phyloP scores from a whole-genome alignment of 2,797 vertebrate species.

The Hoplostethus mediterraneus region DNA sequence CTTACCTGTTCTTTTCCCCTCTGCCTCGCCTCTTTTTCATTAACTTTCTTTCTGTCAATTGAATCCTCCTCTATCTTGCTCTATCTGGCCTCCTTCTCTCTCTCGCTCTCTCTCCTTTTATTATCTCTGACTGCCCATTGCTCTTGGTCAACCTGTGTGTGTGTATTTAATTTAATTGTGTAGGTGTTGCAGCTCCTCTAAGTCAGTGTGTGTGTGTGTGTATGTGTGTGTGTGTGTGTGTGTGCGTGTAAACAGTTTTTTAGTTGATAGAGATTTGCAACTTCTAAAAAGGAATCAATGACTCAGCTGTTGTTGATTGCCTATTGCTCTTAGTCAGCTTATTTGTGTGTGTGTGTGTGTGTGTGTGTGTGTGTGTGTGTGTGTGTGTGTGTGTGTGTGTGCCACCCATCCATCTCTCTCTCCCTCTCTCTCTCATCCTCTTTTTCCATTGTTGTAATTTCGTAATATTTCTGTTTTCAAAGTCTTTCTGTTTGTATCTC shows the following conservation, averaged over 20 bases:
- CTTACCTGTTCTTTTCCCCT: neutral
- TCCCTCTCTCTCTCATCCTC: neutral
- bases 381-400: neutral
- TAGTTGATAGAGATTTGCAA: conserved; percentile 11
- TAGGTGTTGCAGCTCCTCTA: too few relatives aligned
- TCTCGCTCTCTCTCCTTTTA: neutral
- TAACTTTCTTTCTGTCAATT: conserved; percentile 4
- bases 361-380: conserved; percentile 14
- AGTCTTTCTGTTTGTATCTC: neutral
- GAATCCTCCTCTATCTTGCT: conserved; percentile 1
- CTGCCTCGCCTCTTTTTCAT: conserved; percentile 8
- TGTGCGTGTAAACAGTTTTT: too few relatives aligned
- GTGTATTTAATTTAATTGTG: too few relatives aligned
- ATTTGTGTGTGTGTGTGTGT: conserved; percentile 5
- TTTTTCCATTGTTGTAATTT: neutral
- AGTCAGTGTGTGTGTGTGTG: neutral
- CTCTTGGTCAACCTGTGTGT: neutral
- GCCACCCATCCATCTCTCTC: neutral
- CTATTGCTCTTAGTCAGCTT: neutral
- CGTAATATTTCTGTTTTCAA: too few relatives aligned
- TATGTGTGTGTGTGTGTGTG: neutral
- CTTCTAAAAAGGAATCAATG: conserved; percentile 49
- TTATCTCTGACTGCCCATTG: neutral
- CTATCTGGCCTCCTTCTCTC: too few relatives aligned
- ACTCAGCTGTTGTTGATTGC: conserved; percentile 1